Conservation (phyloP, 2,888 invertebrate species). For the Prionchulus punctatus region DNA sequence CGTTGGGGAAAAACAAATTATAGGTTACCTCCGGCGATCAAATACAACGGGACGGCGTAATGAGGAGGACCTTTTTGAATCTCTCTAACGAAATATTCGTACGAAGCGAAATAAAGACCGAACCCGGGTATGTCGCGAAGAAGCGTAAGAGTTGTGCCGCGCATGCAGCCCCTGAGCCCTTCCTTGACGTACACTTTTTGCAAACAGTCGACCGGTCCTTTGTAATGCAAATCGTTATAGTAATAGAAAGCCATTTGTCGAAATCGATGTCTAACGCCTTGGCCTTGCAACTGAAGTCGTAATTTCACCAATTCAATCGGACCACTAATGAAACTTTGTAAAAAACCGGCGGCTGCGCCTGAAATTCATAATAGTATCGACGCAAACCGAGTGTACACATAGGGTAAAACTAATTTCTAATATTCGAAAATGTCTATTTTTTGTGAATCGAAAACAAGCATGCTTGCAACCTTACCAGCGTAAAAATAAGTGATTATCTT, state of each 20-base stretch:
- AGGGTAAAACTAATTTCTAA: too few species aligned
- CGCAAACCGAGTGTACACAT: too few species aligned
- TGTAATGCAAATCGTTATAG: constrained; percentile 13
- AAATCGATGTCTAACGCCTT: constrained; percentile 7
- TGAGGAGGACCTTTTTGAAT: too few species aligned
- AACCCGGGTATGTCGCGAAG: constrained; percentile 66
- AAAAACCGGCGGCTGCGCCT: constrained; percentile 57
- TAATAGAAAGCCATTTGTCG: too few species aligned
- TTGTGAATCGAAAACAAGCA: too few species aligned
- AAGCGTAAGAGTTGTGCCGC: constrained; percentile 57
- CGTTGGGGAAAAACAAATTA: too few species aligned
- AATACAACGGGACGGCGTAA: too few species aligned
- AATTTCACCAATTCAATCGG: constrained; percentile 85
- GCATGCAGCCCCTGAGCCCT: constrained; percentile 53
- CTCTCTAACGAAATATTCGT: constrained; percentile 44
- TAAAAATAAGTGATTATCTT: too few species aligned
- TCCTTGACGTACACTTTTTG: constrained; percentile 39
- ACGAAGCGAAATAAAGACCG: constrained; percentile 65
- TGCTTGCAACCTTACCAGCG: too few species aligned
- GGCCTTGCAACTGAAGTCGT: constrained; percentile 52
- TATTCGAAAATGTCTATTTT: too few species aligned
- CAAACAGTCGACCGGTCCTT: constrained; percentile 49
- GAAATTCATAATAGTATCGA: background rate
- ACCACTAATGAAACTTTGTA: constrained; percentile 64
- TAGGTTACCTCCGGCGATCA: too few species aligned